A percentile compares a stretch with the other conserved stretches of the same genome.
Evolutionary conservation across 2,797 vertebrate species (phyloP).

Genomic region (Protonibea diacanthus): DNA sequence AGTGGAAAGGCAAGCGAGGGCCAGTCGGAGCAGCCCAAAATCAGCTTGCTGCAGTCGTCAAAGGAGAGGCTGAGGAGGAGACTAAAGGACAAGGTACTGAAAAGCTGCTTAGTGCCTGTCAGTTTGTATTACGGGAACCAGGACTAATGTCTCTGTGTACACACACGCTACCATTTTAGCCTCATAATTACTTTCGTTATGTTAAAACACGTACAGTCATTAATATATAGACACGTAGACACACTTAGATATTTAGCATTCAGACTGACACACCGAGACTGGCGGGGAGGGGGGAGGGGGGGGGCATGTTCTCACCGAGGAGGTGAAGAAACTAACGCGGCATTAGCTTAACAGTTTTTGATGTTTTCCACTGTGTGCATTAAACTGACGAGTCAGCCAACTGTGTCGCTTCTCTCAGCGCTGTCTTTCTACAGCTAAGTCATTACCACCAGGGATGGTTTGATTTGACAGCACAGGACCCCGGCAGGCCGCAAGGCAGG

Average conservation of each 20-base stretch:
- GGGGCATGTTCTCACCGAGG: constrained; percentile 33
- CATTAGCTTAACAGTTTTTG: constrained; percentile 57
- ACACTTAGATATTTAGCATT: constrained; percentile 34
- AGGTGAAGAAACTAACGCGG: constrained; percentile 54
- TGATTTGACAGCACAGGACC: constrained; percentile 40
- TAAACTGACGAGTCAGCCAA: constrained; percentile 50
- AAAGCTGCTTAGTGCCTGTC: constrained; percentile 78
- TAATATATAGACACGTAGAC: constrained; percentile 31
- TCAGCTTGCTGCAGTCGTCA: constrained; percentile 95
- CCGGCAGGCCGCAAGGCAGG: constrained; percentile 36
- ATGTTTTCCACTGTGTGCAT: constrained; percentile 53
- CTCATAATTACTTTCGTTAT: constrained; percentile 53
- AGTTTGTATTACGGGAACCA: constrained; percentile 69
- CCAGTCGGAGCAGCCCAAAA: constrained; percentile 86
- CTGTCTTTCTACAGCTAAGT: constrained; percentile 38
- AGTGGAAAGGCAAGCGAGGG: constrained; percentile 49
- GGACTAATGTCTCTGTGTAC: constrained; percentile 42
- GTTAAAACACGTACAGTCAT: constrained; percentile 17
- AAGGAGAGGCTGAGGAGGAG: constrained; percentile 96
- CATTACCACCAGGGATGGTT: constrained; percentile 38
- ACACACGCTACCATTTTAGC: constrained; percentile 47
- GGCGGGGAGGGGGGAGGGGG: constrained; percentile 14
- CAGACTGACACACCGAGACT: constrained; percentile 31
- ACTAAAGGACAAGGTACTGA: constrained; percentile 94
- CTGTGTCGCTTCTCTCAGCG: constrained; percentile 46